Base-by-base conservation (phyloP, 2,113 vertebrate genomes). In the Ceuthmochares aereus region DNA sequence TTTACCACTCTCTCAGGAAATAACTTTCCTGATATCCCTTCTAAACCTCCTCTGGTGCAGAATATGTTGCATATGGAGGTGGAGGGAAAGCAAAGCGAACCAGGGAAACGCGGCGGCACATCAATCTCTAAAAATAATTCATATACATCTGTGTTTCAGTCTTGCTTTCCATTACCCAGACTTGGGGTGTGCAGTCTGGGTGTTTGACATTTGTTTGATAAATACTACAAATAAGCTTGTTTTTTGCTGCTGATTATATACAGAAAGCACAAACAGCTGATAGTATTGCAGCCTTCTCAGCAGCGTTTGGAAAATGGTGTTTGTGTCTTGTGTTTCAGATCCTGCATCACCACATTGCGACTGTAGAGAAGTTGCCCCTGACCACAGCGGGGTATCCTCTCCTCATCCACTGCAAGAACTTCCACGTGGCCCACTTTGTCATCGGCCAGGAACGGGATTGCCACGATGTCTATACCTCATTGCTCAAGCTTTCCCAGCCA, bases 401-500 rank as follows among this genome's bases (percentile, higher is more conserved):
- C 58, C 95, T 98, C 12, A 98, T 99, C 68, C 96, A 67, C 95
- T 99, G 98, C 97, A 98, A 99, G 96, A 99, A 98, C 74, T 98
- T 98, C 93, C 96, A 92, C 2, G 90, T 98, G 70, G 97, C 96
- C 32, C 97, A 98, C 87, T 98, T 99, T 86, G 87, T 98, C 22
- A 97, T 98, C 19, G 97, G 97, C 56, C 97, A 97, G 63, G 98
- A 98, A 62, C 90, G 97, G 51, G 98, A 99, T 42, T 98, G 98
- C 59, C 98, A 98, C 1, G 98, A 98, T 9, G 97, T 98, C n/a
- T 98, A 97, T 75, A 96, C 94, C 85, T 99, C 98, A 3, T 93
- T 99, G 64, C 96, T 98, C 43, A 98, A 98, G 67, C 97, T 99
- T 59, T 98, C 98, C 5, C 98, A 98, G 68, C 98, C 98, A 98